phyloP scores from a whole-genome alignment of 2,113 vertebrate genomes.

The Hassar affinis region DNA sequence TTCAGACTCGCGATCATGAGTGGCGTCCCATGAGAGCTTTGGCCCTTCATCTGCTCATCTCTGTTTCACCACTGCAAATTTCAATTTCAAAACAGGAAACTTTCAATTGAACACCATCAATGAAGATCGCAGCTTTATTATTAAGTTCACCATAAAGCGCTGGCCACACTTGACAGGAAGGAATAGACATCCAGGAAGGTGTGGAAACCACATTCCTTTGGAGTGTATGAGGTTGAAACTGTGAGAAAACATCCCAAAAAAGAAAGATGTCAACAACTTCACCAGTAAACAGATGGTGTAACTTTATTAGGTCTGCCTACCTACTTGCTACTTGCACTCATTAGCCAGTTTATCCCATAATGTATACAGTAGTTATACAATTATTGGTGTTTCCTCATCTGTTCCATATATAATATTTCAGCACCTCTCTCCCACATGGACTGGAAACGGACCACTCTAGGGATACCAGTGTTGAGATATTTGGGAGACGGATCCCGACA shows the following conservation, averaged over 20 bases:
- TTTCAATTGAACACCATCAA: constrained; percentile 73
- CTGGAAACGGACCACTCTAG: neutral
- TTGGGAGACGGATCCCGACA: neutral
- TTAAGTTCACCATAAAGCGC: constrained; percentile 45
- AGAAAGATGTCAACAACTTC: constrained; percentile 9
- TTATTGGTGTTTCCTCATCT: neutral
- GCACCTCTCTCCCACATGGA: neutral
- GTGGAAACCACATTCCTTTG: neutral
- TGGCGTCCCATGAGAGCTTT: constrained; percentile 73
- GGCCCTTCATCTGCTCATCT: constrained; percentile 50
- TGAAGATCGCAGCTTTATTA: constrained; percentile 60
- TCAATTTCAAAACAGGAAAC: constrained; percentile 76
- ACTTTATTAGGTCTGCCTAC: neutral
- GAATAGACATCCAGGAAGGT: constrained; percentile 1
- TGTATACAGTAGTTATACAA: neutral
- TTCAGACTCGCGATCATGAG: constrained; percentile 65
- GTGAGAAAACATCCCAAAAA: neutral
- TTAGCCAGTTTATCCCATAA: neutral
- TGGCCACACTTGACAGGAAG: constrained; percentile 39
- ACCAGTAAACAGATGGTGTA: neutral
- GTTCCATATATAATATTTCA: neutral
- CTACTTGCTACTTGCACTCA: neutral
- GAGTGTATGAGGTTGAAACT: constrained; percentile 6
- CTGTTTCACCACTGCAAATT: constrained; percentile 58
- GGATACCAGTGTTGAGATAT: no score